Evolutionary conservation across 2,888 invertebrate species (phyloP), one percentile per base, ranked within the genome.

Genomic region (Prosapia bicincta): DNA sequence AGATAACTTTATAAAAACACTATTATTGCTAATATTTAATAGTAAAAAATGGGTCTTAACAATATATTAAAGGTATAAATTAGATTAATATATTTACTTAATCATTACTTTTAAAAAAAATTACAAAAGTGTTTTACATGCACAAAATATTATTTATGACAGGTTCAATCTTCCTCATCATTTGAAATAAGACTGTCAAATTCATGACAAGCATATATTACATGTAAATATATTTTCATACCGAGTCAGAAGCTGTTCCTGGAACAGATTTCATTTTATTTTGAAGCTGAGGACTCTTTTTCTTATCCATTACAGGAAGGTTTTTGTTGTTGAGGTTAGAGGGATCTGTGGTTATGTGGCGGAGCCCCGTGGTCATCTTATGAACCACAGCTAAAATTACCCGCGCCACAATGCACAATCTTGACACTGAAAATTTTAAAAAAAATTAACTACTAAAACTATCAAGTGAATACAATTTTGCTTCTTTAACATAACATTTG

Each of bases 321-420:
- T 65, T 65, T 72, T 65, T 76, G 43, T 74, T 73, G 67, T 70
- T 74, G 5, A 71, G 71, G 69, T 71, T 76, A 26, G 76, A 71
- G 65, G 75, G 68, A 32, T 73, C 74, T 69, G 76, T 73, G 30
- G 86, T 85, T 81, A 86, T 87, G 83, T 88, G 86, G 81, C 88
- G 87, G 78, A 87, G 79, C 70, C 79, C 78, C 72, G 79, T 77
- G 78, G 79, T 78, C 79, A 79, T 79, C 75, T 79, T 79, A 76
- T 79, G 79, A 73, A 78, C 77, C 76, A 79, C 77, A 69, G 79
- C 79, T 71, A 78, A 70, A 26, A 79, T 74, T 76, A 79, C 71
- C 66, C 79, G 78, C 78, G 79, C 79, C 79, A 79, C 79, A 78
- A 77, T 79, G 79, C 74, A 75, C 54, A 54, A 54, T 74, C 69